phyloP scores from a whole-genome alignment of 2,113 vertebrate genomes.

The Microcebus murinus region DNA sequence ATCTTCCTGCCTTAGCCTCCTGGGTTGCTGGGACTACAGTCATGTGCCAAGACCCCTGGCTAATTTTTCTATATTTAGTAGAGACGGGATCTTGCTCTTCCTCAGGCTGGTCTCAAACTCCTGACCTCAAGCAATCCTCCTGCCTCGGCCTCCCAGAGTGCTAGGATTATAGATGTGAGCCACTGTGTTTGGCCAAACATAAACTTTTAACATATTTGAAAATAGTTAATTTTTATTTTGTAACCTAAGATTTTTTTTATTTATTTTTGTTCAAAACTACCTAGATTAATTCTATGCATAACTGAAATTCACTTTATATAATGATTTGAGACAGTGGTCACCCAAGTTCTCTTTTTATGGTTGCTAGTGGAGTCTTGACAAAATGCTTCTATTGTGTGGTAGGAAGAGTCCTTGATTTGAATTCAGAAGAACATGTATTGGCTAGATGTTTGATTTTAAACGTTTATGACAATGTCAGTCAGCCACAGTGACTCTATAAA shows the following conservation, averaged over 20 bases:
- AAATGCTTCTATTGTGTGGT: not conserved
- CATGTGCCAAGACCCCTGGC: too few species aligned
- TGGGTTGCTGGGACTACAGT: too few species aligned
- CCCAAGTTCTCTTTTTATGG: not conserved
- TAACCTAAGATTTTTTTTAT: not conserved
- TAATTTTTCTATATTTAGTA: too few species aligned
- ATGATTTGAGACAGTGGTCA: not conserved
- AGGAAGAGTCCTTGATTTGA: not conserved
- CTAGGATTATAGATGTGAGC: too few species aligned
- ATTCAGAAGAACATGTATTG: not conserved
- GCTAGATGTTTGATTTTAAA: not conserved
- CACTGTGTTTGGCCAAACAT: not conserved
- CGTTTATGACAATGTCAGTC: not conserved
- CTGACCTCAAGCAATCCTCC: too few species aligned
- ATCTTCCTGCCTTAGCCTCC: too few species aligned
- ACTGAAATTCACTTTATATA: not conserved
- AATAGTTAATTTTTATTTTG: not conserved
- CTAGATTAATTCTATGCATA: not conserved
- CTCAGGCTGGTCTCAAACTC: too few species aligned
- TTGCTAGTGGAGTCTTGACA: not conserved
- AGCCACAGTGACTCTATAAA: not conserved
- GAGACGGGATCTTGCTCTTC: too few species aligned
- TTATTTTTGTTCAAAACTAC: not conserved
- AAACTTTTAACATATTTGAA: not conserved
- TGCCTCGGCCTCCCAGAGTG: too few species aligned